These are phyloP conservation scores for Zygogramma bicolorata DNA, from an alignment of 2,888 invertebrate species.

Conservation along the genomic window DNA sequence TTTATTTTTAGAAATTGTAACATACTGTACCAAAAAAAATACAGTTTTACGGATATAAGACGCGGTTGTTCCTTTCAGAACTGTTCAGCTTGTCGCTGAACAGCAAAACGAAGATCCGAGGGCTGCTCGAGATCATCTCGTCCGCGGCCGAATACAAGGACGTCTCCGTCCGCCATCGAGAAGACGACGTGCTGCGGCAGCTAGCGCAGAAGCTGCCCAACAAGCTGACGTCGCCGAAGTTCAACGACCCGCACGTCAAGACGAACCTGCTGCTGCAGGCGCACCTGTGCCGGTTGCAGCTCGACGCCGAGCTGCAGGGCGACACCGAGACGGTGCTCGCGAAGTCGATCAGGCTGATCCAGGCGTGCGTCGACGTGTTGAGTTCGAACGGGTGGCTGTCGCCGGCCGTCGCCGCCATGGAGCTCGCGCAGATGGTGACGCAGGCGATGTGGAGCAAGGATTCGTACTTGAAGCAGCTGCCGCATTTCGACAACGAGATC, in stretches of 20 bases:
- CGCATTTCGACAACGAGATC: conserved; percentile 91
- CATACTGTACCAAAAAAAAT: too few species aligned
- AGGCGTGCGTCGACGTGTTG: conserved; percentile 95
- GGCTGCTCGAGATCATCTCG: conserved; percentile 96
- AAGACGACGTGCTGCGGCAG: conserved; percentile 85
- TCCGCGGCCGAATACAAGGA: conserved; percentile 97
- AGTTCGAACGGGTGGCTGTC: conserved; percentile 98
- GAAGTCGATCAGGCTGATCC: conserved; percentile 86
- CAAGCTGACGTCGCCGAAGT: conserved; percentile 81
- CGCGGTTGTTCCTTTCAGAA: conserved; percentile 76
- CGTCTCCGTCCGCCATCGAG: conserved; percentile 94
- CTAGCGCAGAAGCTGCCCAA: conserved; percentile 71
- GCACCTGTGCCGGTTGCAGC: conserved; percentile 92
- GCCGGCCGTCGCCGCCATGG: conserved; percentile 99
- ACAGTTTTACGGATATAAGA: too few species aligned
- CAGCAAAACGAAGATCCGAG: conserved; percentile 96
- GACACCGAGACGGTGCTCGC: conserved; percentile 93
- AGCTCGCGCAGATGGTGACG: conserved; percentile 99
- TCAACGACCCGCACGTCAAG: conserved; percentile 97
- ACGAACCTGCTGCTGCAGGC: conserved; percentile 96
- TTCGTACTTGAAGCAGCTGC: conserved; percentile 95
- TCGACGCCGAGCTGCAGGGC: conserved; percentile 96
- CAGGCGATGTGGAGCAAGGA: conserved; percentile 99
- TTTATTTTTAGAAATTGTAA: too few species aligned
- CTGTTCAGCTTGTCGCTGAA: conserved; percentile 97